phyloP scores from a whole-genome alignment of 2,888 invertebrate genomes.

The Epinotia nisella region DNA sequence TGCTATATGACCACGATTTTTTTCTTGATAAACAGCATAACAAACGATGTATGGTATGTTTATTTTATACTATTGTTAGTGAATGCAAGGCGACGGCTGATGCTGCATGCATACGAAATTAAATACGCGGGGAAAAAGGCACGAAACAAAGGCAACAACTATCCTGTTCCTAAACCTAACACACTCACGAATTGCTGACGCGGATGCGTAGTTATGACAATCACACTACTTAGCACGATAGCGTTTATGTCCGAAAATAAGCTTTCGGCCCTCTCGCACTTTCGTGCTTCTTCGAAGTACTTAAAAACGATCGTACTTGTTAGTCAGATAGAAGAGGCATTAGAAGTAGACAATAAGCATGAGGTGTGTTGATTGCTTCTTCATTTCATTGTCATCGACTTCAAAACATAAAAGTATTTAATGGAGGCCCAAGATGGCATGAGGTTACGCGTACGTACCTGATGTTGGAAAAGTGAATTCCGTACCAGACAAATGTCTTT shows the following conservation, averaged over 20 bases:
- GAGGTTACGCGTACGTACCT: conserved; percentile 67
- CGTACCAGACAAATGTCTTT: conserved; percentile 84
- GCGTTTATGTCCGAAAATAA: too few relatives aligned
- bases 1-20: neutral
- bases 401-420: neutral
- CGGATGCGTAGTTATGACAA: neutral
- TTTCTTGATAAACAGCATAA: neutral
- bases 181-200: neutral
- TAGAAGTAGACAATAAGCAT: neutral
- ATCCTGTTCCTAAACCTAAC: neutral
- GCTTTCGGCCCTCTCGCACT: neutral
- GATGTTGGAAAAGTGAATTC: conserved; percentile 82
- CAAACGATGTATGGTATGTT: neutral
- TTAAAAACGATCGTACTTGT: neutral
- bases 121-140: neutral
- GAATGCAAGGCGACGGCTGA: neutral
- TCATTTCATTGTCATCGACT: neutral
- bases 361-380: conserved; percentile 1
- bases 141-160: neutral
- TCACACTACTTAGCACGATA: neutral
- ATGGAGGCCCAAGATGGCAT: neutral
- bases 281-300: neutral
- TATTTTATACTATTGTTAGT: neutral
- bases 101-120: neutral
- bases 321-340: too few relatives aligned